Base-by-base conservation (phyloP, 2,888 invertebrate species). In the Adelphocoris suturalis region DNA sequence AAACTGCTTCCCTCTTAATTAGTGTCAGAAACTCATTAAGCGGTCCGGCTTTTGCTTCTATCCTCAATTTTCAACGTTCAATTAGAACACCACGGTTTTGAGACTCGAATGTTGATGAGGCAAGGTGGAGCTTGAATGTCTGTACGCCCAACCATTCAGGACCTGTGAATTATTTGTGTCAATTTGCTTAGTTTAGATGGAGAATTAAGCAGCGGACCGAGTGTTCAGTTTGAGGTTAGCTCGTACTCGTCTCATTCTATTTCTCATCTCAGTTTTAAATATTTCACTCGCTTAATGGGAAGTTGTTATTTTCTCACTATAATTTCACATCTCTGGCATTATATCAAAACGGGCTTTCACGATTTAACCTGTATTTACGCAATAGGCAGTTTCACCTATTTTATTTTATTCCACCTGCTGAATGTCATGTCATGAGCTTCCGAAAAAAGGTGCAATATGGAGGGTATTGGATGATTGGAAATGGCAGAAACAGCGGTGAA, bases 1-100 rank as follows among this genome's bases (percentile, higher is more conserved):
- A n/a, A n/a, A n/a, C 57, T 68, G 68, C 5, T 68, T 68, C 68
- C 23, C 68, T 68, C 68, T 23, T 68, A 68, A 68, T 68, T 68
- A 23, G 68, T 68, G 68, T 68, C 68, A 23, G 68, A 23, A 68
- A 68, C 68, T 68, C 68, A 68, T 68, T 68, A 68, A 68, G 23
- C 23, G 68, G 5, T 23, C 23, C 68, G 23, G 68, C 23, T 68
- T 68, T 68, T 23, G 23, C 68, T 23, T 68, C 68, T 68, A 19
- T 5, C 19, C n/a, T 9, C 19, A 4, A 9, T 61, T 61, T 68
- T 23, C 68, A 23, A 12, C 19, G 9, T 68, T 68, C 23, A 68
- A 19, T 68, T 68, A 68, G 23, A 23, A 68, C 23, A 9, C 68
- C 68, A 19, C 27, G 23, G 23, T 68, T 23, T 68, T 68, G 68